Conservation (phyloP, 2,888 invertebrate genomes). For the Idaea straminata region DNA sequence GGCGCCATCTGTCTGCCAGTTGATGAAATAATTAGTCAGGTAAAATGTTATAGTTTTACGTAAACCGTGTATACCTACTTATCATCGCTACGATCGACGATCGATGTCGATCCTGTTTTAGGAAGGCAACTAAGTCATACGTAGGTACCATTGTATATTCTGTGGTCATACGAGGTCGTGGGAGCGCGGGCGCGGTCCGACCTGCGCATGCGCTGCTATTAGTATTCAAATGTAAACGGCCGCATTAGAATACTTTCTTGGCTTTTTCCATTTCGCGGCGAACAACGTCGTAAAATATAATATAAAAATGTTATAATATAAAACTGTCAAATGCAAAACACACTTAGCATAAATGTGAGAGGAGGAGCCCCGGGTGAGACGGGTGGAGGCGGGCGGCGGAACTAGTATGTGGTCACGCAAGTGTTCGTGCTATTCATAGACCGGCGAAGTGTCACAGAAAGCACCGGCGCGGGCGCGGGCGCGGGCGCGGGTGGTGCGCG, state of each 20-base stretch:
- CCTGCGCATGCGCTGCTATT: slow-evolving; percentile 15
- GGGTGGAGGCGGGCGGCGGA: neutral
- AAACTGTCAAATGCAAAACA: slow-evolving; percentile 18
- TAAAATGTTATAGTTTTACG: too few species aligned
- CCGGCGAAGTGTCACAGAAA: too few species aligned
- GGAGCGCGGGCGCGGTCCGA: slow-evolving; percentile 8
- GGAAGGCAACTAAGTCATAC: too few species aligned
- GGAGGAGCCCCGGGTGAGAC: slow-evolving; percentile 8
- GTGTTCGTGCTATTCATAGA: slow-evolving; percentile 21
- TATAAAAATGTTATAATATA: slow-evolving; percentile 22
- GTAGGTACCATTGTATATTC: too few species aligned
- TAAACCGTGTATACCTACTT: too few species aligned
- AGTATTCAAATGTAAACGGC: slow-evolving; percentile 23
- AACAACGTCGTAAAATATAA: slow-evolving; percentile 18
- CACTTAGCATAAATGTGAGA: slow-evolving; percentile 24
- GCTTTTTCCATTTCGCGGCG: slow-evolving; percentile 25
- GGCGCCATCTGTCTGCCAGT: too few species aligned
- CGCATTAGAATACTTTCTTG: slow-evolving; percentile 24
- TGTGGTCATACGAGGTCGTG: too few species aligned
- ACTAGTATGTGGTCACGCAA: slow-evolving; percentile 11
- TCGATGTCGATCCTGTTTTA: too few species aligned
- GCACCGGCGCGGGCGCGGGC: too few species aligned
- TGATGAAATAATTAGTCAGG: too few species aligned
- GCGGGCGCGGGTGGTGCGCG: neutral
- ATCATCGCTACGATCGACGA: too few species aligned